Conservation (phyloP, 2,888 invertebrate species). For the Plusia festucae region DNA sequence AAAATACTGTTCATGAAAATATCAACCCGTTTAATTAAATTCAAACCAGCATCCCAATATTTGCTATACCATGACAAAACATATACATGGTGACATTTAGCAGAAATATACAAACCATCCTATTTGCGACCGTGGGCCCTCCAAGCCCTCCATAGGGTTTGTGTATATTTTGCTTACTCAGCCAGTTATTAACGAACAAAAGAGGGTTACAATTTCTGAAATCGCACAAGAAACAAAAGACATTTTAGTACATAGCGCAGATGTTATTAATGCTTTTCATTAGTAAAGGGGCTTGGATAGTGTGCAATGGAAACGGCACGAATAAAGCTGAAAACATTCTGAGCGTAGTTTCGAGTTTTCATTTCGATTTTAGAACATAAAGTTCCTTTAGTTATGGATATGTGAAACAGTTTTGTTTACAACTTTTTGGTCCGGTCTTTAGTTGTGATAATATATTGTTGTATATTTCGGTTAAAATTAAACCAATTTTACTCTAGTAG, state of each 20-base stretch:
- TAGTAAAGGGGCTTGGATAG: slow-evolving; percentile 61
- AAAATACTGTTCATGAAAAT: not conserved
- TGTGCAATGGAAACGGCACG: slow-evolving; percentile 56
- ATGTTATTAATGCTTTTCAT: slow-evolving; percentile 83
- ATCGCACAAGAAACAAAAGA: slow-evolving; percentile 75
- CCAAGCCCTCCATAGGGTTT: slow-evolving; percentile 26
- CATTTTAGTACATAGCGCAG: slow-evolving; percentile 76
- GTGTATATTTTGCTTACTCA: slow-evolving; percentile 42
- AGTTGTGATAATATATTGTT: not conserved
- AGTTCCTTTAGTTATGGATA: not conserved
- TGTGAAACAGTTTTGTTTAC: slow-evolving; percentile 4
- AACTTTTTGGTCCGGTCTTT: not conserved
- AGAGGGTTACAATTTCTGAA: slow-evolving; percentile 67
- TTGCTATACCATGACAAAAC: slow-evolving; percentile 2
- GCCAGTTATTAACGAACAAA: slow-evolving; percentile 61
- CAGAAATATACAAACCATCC: slow-evolving; percentile 27
- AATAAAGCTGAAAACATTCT: slow-evolving; percentile 20
- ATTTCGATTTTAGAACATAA: not conserved
- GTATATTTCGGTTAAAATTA: not conserved
- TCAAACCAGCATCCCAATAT: not conserved
- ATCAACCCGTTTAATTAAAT: not conserved
- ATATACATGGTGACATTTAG: slow-evolving; percentile 29
- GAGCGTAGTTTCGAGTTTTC: slow-evolving; percentile 36
- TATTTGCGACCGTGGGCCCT: slow-evolving; percentile 34
- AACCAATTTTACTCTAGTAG: too few species aligned